Evolutionary conservation across 2,888 invertebrate species (phyloP), one percentile per base, ranked within the genome.

Genomic region (Pherbina coryleti): DNA sequence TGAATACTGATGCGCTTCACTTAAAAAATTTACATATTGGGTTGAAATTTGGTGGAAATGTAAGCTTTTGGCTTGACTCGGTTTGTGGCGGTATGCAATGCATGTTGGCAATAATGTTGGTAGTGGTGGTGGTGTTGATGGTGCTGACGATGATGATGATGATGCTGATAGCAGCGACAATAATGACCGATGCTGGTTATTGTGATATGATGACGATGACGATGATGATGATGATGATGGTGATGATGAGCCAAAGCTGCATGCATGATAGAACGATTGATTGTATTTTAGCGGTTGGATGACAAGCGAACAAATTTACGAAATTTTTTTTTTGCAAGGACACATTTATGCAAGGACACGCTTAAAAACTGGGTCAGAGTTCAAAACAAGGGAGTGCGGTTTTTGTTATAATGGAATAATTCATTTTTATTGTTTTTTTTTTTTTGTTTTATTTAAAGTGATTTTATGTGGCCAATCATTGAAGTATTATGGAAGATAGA

Each of bases 241-340:
- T 62, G 31, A 31, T 14, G 31, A 14, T 17, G 25, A 25, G 14
- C 44, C 44, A 44, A 44, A 44, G 44, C 44, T 44, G 44, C 44
- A 44, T 44, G 44, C 44, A 44, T 44, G 44, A 44, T 44, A 44
- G 28, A 70, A 53, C 53, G 51, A 70, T 70, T 70, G 70, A 70
- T 70, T 70, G 53, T 70, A 31, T 70, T 70, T 70, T 55, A 70
- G 70, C 70, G 70, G 70, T 70, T 70, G 70, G 14, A 53, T 55
- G 34, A 14, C 22, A 44, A 53, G 22, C 19, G 55, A 69, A 51
- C 69, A 69, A 22, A 25, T 69, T 25, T 25, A 9, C 51, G 25
- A 9, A 19, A 67, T 17, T 28, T 25, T 44, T 44, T 69, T 69
- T 37, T 34, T 14, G 66, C 37, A n/a, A 19, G 44, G 7, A 44